Evolutionary conservation across 2,797 vertebrate genomes (phyloP).

Genomic region (Centroberyx gerrardi): DNA sequence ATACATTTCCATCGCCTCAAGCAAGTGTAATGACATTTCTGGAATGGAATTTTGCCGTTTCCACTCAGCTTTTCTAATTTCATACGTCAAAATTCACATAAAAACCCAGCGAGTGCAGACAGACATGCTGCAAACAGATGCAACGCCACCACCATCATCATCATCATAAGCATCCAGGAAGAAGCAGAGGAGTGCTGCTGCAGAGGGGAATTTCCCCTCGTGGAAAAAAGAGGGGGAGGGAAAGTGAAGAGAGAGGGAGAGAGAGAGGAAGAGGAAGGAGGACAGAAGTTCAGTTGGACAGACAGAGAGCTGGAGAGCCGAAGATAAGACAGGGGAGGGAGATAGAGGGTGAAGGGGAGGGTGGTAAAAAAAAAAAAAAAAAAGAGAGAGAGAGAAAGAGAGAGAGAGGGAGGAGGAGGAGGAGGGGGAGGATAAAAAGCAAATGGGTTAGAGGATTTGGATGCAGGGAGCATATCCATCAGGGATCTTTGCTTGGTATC

Average conservation of each 20-base stretch:
- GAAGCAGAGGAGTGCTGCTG: constrained; percentile 6
- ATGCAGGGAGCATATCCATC: constrained; percentile 73
- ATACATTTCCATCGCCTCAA: no score
- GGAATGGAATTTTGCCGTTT: no score
- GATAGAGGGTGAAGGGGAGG: constrained; percentile 26
- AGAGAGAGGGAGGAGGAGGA: no score
- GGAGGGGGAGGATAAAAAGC: constrained; percentile 31
- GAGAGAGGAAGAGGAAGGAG: constrained; percentile 34
- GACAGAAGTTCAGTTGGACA: constrained; percentile 76
- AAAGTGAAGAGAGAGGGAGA: neutral
- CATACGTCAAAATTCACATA: neutral
- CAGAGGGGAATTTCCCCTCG: constrained; percentile 19
- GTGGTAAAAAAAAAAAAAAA: no score
- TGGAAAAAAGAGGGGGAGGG: constrained; percentile 12
- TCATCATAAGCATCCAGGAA: constrained; percentile 13
- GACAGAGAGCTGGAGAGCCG: constrained; percentile 70
- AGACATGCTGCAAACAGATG: no score
- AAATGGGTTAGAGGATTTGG: constrained; percentile 72
- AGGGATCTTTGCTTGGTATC: constrained; percentile 75
- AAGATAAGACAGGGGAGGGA: constrained; percentile 66
- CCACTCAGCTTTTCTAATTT: neutral
- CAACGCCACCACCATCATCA: neutral
- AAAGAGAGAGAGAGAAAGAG: no score
- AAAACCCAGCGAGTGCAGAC: no score
- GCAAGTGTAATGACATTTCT: no score